Conservation (phyloP, 1,140 invertebrate genomes). For the Prorops nasuta region DNA sequence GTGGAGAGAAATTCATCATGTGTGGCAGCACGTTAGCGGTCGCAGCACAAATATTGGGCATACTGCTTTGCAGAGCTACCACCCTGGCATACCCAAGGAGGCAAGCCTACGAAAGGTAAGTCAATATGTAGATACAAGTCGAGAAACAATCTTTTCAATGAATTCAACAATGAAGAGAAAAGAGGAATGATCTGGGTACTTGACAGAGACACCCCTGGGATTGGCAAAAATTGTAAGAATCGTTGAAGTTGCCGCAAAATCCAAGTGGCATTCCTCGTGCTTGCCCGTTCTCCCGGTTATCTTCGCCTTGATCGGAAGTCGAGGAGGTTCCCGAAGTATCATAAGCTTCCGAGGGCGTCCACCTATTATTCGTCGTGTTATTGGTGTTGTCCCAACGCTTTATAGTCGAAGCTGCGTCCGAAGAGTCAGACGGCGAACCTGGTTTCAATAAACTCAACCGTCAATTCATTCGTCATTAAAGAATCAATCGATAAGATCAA, state of each 20-base stretch:
- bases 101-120: conserved; percentile 32
- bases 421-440: conserved; percentile 44
- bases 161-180: too few relatives aligned
- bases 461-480: background rate
- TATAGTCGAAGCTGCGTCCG: conserved; percentile 41
- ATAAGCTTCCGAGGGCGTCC: conserved; percentile 44
- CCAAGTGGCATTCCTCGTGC: background rate
- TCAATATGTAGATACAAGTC: background rate
- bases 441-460: conserved; percentile 8
- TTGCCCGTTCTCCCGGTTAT: too few relatives aligned
- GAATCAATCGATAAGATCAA: background rate
- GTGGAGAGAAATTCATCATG: too few relatives aligned
- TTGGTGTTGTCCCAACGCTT: conserved; percentile 43
- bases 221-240: conserved; percentile 20
- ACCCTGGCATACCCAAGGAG: conserved; percentile 40
- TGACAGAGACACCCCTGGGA: conserved; percentile 45
- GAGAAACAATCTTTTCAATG: too few relatives aligned
- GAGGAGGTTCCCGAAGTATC: conserved; percentile 46
- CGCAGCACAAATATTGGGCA: conserved; percentile 43
- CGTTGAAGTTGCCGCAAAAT: background rate
- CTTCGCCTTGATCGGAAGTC: conserved; percentile 32
- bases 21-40: conserved; percentile 26
- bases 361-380: too few relatives aligned
- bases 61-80: conserved; percentile 43
- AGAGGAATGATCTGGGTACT: too few relatives aligned